phyloP scores from a whole-genome alignment of 2,113 vertebrate genomes.

The Amblyopsis rosae region DNA sequence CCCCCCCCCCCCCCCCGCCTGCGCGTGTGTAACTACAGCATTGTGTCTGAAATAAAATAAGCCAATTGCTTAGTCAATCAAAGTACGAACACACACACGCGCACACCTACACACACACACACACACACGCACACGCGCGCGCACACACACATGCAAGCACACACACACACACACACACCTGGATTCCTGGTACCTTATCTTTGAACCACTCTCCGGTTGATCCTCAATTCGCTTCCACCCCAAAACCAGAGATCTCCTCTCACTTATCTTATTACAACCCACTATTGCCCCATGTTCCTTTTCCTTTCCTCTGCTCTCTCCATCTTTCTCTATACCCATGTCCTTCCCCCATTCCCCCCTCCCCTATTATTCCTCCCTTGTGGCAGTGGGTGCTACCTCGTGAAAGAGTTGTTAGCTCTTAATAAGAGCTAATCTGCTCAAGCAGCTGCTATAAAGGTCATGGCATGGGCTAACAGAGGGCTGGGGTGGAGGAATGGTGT shows the following conservation, averaged over 20 bases:
- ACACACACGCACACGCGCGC: no score
- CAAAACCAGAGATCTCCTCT: no score
- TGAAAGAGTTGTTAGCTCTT: slow-evolving; percentile 76
- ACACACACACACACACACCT: neutral
- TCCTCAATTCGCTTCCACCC: no score
- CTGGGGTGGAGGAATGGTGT: neutral
- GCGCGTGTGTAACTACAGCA: no score
- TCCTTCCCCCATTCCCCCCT: slow-evolving; percentile 8
- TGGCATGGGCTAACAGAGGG: slow-evolving; percentile 44
- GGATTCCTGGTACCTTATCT: neutral
- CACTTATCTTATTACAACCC: no score
- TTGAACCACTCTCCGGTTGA: no score
- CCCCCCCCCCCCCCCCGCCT: no score
- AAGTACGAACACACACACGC: no score
- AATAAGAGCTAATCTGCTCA: slow-evolving; percentile 80
- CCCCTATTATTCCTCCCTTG: slow-evolving; percentile 33
- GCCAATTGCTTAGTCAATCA: no score
- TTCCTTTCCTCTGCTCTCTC: neutral
- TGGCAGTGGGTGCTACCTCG: slow-evolving; percentile 58
- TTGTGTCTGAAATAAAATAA: no score
- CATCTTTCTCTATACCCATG: neutral
- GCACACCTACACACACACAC: neutral
- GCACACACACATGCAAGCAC: no score
- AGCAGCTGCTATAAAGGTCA: slow-evolving; percentile 77
- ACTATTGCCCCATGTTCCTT: no score